phyloP scores from a whole-genome alignment of 2,797 vertebrate species.

The Melanotaenia maccullochi region DNA sequence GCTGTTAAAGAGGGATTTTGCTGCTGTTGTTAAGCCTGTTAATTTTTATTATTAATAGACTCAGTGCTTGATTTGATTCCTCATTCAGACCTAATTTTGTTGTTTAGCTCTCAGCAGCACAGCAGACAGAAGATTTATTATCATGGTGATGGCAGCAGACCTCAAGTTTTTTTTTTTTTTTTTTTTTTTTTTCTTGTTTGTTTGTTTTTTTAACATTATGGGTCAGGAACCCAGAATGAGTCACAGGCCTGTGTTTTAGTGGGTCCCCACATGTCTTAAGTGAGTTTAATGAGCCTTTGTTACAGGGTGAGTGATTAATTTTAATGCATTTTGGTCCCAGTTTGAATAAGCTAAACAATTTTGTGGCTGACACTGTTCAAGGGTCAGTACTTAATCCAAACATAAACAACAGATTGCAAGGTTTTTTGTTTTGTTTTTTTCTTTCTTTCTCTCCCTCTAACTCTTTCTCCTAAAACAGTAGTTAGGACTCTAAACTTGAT shows the following conservation, averaged over 20 bases:
- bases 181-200: too few species aligned
- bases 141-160: slow-evolving; percentile 59
- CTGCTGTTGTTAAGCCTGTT: slow-evolving; percentile 23
- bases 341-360: slow-evolving; percentile 51
- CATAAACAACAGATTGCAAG: slow-evolving; percentile 52
- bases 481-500: slow-evolving; percentile 5
- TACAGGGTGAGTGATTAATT: slow-evolving; percentile 64
- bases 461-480: slow-evolving; percentile 19
- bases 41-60: slow-evolving; percentile 16
- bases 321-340: slow-evolving; percentile 53
- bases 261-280: slow-evolving; percentile 50
- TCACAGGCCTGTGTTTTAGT: slow-evolving; percentile 54
- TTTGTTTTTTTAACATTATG: slow-evolving; percentile 41
- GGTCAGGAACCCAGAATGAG: slow-evolving; percentile 65
- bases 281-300: slow-evolving; percentile 56
- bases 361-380: slow-evolving; percentile 47
- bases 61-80: slow-evolving; percentile 20
- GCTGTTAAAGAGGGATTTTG: slow-evolving; percentile 19
- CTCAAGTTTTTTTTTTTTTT: slow-evolving; percentile 56
- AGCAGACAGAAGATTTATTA: slow-evolving; percentile 59
- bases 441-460: background rate
- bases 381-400: slow-evolving; percentile 67
- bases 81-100: slow-evolving; percentile 9
- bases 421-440: too few species aligned
- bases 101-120: slow-evolving; percentile 41